Percentiles rank a stretch among this genome's conserved stretches.
Evolutionary conservation across 1,140 invertebrate genomes (phyloP).

Genomic region (Pteromalus puparum): DNA sequence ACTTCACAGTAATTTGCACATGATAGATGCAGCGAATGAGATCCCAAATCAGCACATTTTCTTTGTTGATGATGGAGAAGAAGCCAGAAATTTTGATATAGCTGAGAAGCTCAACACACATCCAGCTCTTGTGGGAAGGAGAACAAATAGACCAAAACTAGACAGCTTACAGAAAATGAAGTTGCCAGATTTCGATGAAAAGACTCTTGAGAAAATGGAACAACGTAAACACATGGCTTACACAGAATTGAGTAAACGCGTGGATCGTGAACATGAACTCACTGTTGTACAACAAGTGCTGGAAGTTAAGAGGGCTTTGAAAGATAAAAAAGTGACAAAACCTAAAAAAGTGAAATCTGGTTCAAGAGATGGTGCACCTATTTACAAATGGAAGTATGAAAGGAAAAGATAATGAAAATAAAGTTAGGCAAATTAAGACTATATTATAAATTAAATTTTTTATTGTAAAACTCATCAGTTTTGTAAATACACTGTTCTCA

Average conservation of each 20-base stretch:
- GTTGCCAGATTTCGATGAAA: constrained; percentile 77
- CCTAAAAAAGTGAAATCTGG: constrained; percentile 82
- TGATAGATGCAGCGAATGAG: constrained; percentile 84
- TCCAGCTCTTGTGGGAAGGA: constrained; percentile 80
- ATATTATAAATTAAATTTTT: constrained; percentile 29
- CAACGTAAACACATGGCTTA: constrained; percentile 82
- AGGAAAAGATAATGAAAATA: constrained; percentile 78
- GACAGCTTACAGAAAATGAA: constrained; percentile 79
- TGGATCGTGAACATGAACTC: constrained; percentile 89
- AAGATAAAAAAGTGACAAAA: constrained; percentile 79
- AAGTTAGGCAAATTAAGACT: constrained; percentile 4
- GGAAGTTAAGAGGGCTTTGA: constrained; percentile 84
- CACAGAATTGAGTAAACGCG: constrained; percentile 87
- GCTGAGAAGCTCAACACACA: constrained; percentile 86
- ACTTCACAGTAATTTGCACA: constrained; percentile 88
- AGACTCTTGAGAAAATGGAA: constrained; percentile 73
- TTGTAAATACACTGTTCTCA: constrained; percentile 40
- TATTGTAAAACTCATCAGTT: constrained; percentile 29
- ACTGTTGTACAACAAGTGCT: constrained; percentile 89
- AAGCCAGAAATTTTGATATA: constrained; percentile 82
- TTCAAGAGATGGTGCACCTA: constrained; percentile 83
- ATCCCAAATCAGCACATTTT: constrained; percentile 86
- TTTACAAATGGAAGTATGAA: constrained; percentile 91
- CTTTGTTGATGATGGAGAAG: constrained; percentile 85
- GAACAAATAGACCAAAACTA: constrained; percentile 82